Evolutionary conservation across 2,113 vertebrate genomes (phyloP).

Genomic region (Vicugna pacos): DNA sequence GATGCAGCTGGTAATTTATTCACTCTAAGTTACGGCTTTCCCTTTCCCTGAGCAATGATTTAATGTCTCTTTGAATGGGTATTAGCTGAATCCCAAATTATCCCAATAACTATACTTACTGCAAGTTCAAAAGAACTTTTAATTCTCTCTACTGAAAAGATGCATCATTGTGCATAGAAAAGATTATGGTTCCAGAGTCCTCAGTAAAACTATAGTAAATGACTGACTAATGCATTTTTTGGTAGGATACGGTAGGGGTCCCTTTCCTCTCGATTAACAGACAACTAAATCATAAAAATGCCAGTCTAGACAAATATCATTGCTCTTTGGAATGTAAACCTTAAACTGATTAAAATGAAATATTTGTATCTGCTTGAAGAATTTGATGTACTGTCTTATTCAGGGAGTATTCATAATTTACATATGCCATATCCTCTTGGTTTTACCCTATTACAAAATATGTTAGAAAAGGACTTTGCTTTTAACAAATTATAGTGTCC

Average conservation of each 20-base stretch:
- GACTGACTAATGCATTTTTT: not conserved
- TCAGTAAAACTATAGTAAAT: not conserved
- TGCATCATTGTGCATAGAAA: not conserved
- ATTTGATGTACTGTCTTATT: not conserved
- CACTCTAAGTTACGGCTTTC: not conserved
- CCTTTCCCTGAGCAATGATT: not conserved
- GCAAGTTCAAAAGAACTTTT: not conserved
- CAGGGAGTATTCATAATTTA: not conserved
- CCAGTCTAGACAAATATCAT: not conserved
- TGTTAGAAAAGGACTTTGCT: not conserved
- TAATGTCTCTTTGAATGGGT: not conserved
- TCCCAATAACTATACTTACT: not conserved
- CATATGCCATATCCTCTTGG: not conserved
- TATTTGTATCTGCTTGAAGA: not conserved
- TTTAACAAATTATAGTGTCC: not conserved
- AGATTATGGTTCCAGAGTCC: not conserved
- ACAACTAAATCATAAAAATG: constrained; percentile 24
- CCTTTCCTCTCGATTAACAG: constrained; percentile 5
- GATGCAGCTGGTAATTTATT: not conserved
- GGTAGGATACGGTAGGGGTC: not conserved
- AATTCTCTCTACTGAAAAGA: not conserved
- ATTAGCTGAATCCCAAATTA: not conserved
- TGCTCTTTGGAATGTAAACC: constrained; percentile 37
- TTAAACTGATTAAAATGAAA: constrained; percentile 41
- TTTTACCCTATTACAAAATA: constrained; percentile 8